phyloP scores from a whole-genome alignment of 2,888 invertebrate species.

The Tachina grossa region DNA sequence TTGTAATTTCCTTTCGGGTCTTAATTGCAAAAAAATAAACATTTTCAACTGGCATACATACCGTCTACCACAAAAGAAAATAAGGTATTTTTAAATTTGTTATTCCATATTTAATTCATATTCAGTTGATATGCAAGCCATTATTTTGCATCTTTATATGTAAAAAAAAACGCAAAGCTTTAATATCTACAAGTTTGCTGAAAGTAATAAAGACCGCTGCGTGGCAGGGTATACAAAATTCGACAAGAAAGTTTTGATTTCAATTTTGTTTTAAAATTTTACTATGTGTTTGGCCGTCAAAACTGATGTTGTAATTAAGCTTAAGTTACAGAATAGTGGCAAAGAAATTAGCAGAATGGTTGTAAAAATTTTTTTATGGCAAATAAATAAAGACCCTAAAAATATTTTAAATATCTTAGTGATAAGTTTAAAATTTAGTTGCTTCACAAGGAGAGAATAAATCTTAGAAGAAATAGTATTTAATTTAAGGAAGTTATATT shows the following conservation, averaged over 20 bases:
- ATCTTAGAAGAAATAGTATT: background rate
- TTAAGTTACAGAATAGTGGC: slow-evolving; percentile 7
- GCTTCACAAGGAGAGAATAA: background rate
- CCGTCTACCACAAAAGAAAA: too few species aligned
- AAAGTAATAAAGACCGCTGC: too few species aligned
- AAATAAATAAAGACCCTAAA: slow-evolving; percentile 23
- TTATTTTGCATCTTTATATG: background rate
- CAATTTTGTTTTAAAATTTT: background rate
- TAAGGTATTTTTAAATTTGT: too few species aligned
- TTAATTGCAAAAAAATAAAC: too few species aligned
- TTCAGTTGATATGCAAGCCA: background rate
- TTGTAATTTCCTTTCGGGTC: too few species aligned
- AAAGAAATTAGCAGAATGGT: slow-evolving; percentile 41
- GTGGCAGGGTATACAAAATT: background rate
- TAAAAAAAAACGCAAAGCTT: background rate
- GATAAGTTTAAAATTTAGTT: background rate
- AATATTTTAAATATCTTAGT: slow-evolving; percentile 10
- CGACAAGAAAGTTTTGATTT: background rate
- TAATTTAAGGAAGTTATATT: slow-evolving; percentile 2
- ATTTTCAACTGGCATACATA: too few species aligned
- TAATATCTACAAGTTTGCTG: too few species aligned
- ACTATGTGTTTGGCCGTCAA: slow-evolving; percentile 25
- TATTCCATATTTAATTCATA: too few species aligned
- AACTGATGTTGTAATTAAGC: slow-evolving; percentile 51
- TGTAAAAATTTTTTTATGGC: slow-evolving; percentile 42